These are phyloP conservation scores for Helicolenus hilgendorfi DNA, from an alignment of 2,797 vertebrate genomes.

Conservation along the genomic window DNA sequence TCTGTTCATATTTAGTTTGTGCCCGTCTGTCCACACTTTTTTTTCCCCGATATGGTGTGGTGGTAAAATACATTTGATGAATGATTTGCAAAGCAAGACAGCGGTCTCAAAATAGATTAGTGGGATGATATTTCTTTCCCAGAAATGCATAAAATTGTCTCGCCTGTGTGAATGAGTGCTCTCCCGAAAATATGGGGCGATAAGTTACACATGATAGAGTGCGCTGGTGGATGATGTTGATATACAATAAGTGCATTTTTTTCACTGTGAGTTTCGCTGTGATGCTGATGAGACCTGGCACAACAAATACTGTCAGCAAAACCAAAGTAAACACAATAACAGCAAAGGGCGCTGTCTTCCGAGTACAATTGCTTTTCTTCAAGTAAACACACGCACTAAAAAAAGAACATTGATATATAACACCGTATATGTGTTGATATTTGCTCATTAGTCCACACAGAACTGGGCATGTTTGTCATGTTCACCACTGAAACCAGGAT, in stretches of 20 bases:
- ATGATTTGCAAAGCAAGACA: slow-evolving; percentile 38
- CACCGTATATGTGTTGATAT: not conserved
- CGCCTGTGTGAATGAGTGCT: slow-evolving; percentile 8
- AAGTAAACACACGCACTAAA: not conserved
- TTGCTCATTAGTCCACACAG: not conserved
- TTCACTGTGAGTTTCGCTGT: slow-evolving; percentile 8
- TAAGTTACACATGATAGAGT: slow-evolving; percentile 35
- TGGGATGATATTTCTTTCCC: slow-evolving; percentile 12
- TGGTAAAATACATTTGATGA: slow-evolving; percentile 23
- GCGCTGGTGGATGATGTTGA: slow-evolving; percentile 18
- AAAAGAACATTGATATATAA: not conserved
- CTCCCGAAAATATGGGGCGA: not conserved
- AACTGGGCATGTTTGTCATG: not conserved
- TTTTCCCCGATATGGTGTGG: not conserved
- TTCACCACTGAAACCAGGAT: not conserved
- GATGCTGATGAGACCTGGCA: slow-evolving; percentile 10
- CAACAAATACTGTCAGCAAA: slow-evolving; percentile 32
- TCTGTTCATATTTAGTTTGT: slow-evolving; percentile 4
- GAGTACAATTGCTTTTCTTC: not conserved
- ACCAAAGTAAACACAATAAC: slow-evolving; percentile 22
- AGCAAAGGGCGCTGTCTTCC: not conserved
- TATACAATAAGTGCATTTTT: slow-evolving; percentile 28
- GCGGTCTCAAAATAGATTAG: slow-evolving; percentile 33
- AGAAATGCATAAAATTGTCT: slow-evolving; percentile 21
- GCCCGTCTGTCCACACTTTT: not conserved